A percentile compares a stretch with the other conserved stretches of the same genome.
Evolutionary conservation across 2,888 invertebrate species (phyloP).

Genomic region (Andrena praecox): DNA sequence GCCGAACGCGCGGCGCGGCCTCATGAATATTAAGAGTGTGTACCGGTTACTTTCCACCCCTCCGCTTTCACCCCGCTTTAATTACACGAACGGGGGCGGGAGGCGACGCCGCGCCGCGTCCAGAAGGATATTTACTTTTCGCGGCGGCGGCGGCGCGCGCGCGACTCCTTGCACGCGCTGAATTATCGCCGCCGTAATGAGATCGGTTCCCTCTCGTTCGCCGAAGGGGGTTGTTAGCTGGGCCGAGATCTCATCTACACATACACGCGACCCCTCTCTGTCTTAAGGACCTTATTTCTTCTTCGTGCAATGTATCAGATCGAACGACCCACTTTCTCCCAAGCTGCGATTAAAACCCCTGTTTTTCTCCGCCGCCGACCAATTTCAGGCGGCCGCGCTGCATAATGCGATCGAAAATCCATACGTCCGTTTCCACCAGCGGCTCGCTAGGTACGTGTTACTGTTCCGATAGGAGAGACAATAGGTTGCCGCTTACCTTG

Average conservation of each 20-base stretch:
- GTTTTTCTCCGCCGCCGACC: slow-evolving; percentile 25
- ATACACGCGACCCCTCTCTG: slow-evolving; percentile 55
- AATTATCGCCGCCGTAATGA: slow-evolving; percentile 59
- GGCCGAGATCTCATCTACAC: slow-evolving; percentile 55
- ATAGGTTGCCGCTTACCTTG: slow-evolving; percentile 88
- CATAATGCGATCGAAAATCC: slow-evolving; percentile 12
- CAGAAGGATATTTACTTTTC: slow-evolving; percentile 59
- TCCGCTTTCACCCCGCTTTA: slow-evolving; percentile 28
- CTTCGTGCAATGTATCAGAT: slow-evolving; percentile 61
- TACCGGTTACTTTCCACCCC: slow-evolving; percentile 1
- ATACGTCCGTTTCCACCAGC: background rate
- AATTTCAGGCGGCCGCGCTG: background rate
- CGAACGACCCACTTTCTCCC: slow-evolving; percentile 57
- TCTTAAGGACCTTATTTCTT: slow-evolving; percentile 59
- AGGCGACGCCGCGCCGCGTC: background rate
- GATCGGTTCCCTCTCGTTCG: slow-evolving; percentile 50
- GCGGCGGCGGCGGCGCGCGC: slow-evolving; percentile 5
- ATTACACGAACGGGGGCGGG: slow-evolving; percentile 43
- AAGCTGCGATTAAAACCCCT: slow-evolving; percentile 35
- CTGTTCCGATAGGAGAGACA: too few species aligned
- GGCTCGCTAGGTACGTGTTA: too few species aligned
- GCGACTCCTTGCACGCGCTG: slow-evolving; percentile 42
- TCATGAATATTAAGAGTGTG: slow-evolving; percentile 65
- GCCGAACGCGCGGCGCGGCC: slow-evolving; percentile 4
- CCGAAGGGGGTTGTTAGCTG: slow-evolving; percentile 39